Conservation (phyloP, 2,797 vertebrate species). For the Hyperoplus lanceolatus region DNA sequence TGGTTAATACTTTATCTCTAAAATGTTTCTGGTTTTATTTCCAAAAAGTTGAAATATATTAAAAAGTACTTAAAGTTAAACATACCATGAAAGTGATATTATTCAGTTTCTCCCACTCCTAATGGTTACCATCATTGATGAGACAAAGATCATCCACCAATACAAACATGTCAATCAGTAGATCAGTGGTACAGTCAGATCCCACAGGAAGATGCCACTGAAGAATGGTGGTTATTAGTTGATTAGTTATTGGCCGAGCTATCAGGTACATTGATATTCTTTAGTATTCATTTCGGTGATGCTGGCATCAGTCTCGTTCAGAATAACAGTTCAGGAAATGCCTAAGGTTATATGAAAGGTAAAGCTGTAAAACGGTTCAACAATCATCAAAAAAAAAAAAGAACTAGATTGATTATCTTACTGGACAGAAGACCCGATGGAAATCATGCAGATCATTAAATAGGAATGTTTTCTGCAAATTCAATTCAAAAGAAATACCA, state of each 20-base stretch:
- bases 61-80: not conserved
- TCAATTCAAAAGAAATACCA: not conserved
- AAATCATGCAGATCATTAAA: not conserved
- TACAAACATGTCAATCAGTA: not conserved
- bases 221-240: not conserved
- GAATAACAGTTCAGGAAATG: not conserved
- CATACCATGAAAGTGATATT: not conserved
- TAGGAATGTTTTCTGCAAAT: not conserved
- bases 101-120: not conserved
- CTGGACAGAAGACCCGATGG: not conserved
- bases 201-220: no score
- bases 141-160: not conserved
- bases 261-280: not conserved
- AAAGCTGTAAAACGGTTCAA: not conserved
- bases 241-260: not conserved
- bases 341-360: not conserved
- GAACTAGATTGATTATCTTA: not conserved
- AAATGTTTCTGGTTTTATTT: not conserved
- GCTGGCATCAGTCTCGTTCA: not conserved
- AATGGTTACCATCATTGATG: not conserved
- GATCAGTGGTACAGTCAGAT: not conserved
- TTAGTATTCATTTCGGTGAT: not conserved
- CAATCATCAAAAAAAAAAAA: not conserved
- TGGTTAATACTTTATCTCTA: not conserved
- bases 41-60: not conserved